Percentiles rank a stretch among this genome's conserved stretches.
These are phyloP conservation scores for Onthophagus sagittarius DNA, from an alignment of 2,888 invertebrate species.

Conservation along the genomic window DNA sequence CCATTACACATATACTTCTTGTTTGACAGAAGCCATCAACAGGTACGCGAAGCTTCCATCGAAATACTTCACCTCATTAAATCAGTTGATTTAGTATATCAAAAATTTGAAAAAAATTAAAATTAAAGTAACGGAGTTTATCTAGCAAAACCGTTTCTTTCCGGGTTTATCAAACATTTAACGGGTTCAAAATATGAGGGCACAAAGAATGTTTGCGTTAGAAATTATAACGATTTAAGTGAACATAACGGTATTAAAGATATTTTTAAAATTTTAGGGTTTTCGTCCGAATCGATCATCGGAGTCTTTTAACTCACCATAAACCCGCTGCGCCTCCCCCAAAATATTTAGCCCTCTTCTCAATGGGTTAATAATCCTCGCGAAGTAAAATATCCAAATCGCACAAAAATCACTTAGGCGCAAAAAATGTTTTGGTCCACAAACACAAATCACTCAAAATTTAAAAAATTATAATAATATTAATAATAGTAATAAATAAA, in stretches of 20 bases:
- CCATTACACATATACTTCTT: constrained; percentile 7
- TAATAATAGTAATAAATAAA: no score
- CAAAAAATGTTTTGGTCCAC: no score
- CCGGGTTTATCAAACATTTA: no score
- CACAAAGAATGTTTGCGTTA: no score
- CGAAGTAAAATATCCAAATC: neutral
- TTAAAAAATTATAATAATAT: no score
- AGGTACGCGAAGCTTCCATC: neutral
- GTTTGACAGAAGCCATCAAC: constrained; percentile 16
- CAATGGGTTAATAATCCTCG: neutral
- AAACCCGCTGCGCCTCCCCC: neutral
- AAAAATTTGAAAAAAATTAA: no score
- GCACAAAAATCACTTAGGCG: neutral
- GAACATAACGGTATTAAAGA: no score
- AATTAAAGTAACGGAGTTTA: no score
- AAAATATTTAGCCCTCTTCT: neutral
- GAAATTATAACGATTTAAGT: no score
- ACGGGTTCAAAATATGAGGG: no score
- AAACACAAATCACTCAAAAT: neutral
- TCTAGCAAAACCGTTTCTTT: no score
- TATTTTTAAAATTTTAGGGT: neutral
- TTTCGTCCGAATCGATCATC: neutral
- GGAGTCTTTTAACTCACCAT: neutral
- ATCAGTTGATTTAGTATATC: neutral
- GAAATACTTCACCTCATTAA: neutral